phyloP scores from a whole-genome alignment of 2,113 vertebrate genomes.

The Erythrocercus mccallii region DNA sequence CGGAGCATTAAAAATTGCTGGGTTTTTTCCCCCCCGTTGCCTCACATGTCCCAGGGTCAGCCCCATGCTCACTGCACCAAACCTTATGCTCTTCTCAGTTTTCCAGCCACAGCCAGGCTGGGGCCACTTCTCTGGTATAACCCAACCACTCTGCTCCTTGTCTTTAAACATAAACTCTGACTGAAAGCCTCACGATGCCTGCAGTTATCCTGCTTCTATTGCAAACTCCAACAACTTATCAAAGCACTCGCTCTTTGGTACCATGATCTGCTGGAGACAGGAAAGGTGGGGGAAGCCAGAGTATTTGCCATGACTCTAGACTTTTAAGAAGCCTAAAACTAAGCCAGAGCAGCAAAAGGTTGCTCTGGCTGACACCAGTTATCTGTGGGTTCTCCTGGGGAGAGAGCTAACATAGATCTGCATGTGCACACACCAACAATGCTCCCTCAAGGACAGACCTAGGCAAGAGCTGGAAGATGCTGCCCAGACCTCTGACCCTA shows the following conservation, averaged over 20 bases:
- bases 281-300: neutral
- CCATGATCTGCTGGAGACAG: neutral
- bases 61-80: neutral
- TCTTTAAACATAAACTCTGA: neutral
- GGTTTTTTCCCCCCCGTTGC: fast-evolving
- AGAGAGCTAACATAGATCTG: neutral
- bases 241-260: neutral
- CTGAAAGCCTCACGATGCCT: neutral
- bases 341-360: neutral
- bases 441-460: neutral
- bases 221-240: neutral
- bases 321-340: neutral
- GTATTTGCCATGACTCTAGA: neutral
- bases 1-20: neutral
- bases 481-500: neutral
- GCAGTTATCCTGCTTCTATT: neutral
- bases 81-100: neutral
- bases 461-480: neutral
- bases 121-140: neutral
- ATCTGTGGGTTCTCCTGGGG: neutral
- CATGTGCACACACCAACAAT: fast-evolving
- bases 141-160: neutral
- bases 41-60: neutral
- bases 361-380: neutral
- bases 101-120: neutral